Percentiles rank a stretch among this genome's conserved stretches.
phyloP scores from a whole-genome alignment of 2,797 vertebrate species.

The Staurois parvus region DNA sequence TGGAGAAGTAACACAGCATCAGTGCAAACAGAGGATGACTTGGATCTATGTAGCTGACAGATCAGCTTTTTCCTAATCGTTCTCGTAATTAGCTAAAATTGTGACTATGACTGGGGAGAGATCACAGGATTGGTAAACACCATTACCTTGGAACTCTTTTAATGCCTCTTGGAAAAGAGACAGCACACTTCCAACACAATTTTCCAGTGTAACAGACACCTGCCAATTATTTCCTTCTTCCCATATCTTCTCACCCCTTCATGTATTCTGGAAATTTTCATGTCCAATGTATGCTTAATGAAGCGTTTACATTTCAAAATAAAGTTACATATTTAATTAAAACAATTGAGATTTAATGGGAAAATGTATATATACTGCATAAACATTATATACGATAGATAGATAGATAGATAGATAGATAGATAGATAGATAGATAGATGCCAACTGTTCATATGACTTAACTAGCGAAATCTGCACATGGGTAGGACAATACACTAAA shows the following conservation, averaged over 20 bases:
- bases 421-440: too few species aligned
- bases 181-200: slow-evolving; percentile 78
- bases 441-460: too few species aligned
- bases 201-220: slow-evolving; percentile 77
- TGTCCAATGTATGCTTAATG: too few species aligned
- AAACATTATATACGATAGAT: too few species aligned
- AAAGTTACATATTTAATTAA: too few species aligned
- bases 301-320: too few species aligned
- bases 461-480: too few species aligned
- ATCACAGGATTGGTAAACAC: slow-evolving; percentile 81
- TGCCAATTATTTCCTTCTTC: slow-evolving; percentile 79
- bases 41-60: slow-evolving; percentile 83
- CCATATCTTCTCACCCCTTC: slow-evolving; percentile 75
- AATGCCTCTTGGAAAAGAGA: slow-evolving; percentile 82
- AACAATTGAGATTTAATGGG: too few species aligned
- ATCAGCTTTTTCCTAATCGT: slow-evolving; percentile 91
- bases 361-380: too few species aligned
- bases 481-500: too few species aligned
- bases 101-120: slow-evolving; percentile 89
- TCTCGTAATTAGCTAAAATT: slow-evolving; percentile 96
- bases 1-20: slow-evolving; percentile 75
- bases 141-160: slow-evolving; percentile 82
- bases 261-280: slow-evolving; percentile 70
- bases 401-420: too few species aligned
- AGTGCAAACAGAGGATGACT: slow-evolving; percentile 77